Base-by-base conservation (phyloP, 2,888 invertebrate species). In the Aleiodes testaceus region DNA sequence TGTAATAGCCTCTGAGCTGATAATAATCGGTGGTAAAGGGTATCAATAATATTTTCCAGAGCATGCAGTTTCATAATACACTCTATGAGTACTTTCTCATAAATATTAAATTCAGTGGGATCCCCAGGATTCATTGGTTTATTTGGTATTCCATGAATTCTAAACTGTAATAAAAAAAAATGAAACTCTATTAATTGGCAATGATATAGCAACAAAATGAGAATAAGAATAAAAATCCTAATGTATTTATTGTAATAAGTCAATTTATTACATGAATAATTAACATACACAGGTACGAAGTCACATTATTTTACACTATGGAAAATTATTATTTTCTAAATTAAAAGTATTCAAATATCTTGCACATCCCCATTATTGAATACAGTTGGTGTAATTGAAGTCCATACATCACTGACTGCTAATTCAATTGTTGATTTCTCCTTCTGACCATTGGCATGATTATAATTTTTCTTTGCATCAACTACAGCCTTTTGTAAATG, bases 311-410 rank as follows among this genome's bases (percentile, higher is more conserved):
- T 45, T 63, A 66, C 44, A 45, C 53, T 65, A 66, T 30, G 16
- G 44, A 61, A 69, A 26, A 50, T 69, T 52, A 14, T 12, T 36
- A 63, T 20, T 49, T 45, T 22, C 42, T 47, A n/a, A 22, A 42
- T 22, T 53, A 55, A 69, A 52, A 26, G 3, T 71, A n/a, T 74
- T 84, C 81, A 87, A 81, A 87, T 83, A 79, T 87, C 87, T 84
- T 87, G 86, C 85, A 87, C 86, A 78, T 83, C 85, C 71, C 81
- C 80, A 76, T 83, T 83, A 79, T 77, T 82, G 79, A 83, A 84
- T 72, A 82, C 78, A 74, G 84, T 75, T 80, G 86, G 79, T 73
- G 85, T 80, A 79, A 80, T 79, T 71, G 84, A 78, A 80, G 82
- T 78, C 84, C 85, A 84, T 72, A 81, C 78, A 77, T 86, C 87